Evolutionary conservation across 2,888 invertebrate species (phyloP), one percentile per base, ranked within the genome.

Genomic region (Steinernema hermaphroditum): DNA sequence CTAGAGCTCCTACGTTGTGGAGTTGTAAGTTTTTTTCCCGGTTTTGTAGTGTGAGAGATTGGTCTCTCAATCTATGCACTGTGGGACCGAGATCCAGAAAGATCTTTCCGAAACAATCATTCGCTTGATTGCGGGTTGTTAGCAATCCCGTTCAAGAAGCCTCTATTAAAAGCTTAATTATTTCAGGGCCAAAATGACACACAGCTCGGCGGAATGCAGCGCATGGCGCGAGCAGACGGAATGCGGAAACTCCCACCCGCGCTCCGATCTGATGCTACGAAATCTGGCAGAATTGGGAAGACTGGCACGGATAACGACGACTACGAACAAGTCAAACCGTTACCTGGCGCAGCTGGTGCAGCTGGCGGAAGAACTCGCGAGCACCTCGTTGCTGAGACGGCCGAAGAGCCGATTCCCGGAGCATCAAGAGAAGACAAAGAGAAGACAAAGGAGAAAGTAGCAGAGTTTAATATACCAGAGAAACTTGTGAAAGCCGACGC

Each of bases 401-500:
- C 41, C 8, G 41, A 41, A 14, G 41, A 41, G 41, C 41, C 41
- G 14, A 8, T 41, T 14, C 41, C 41, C 14, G 41, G 14, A 41
- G 41, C 32, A n/a, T n/a, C n/a, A n/a, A n/a, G n/a, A n/a, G n/a
- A n/a, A n/a, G n/a, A n/a, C n/a, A n/a, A n/a, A n/a, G n/a, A n/a
- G n/a, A n/a, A n/a, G n/a, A n/a, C n/a, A n/a, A n/a, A n/a, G n/a
- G n/a, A n/a, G n/a, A n/a, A n/a, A n/a, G n/a, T n/a, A n/a, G n/a
- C n/a, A n/a, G 62, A 74, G 8, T 75, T 75, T 69, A 75, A 75
- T 27, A 37, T 22, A 12, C 75, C 75, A 4, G 77, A 71, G 43
- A 75, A 77, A 12, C 50, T 77, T 19, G 75, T 77, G 2, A 75
- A 75, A 37, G 75, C 77, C 24, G 75, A 75, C 27, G 75, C 75